Base-by-base conservation (phyloP, 2,888 invertebrate genomes). In the Podotricha telesiphe region DNA sequence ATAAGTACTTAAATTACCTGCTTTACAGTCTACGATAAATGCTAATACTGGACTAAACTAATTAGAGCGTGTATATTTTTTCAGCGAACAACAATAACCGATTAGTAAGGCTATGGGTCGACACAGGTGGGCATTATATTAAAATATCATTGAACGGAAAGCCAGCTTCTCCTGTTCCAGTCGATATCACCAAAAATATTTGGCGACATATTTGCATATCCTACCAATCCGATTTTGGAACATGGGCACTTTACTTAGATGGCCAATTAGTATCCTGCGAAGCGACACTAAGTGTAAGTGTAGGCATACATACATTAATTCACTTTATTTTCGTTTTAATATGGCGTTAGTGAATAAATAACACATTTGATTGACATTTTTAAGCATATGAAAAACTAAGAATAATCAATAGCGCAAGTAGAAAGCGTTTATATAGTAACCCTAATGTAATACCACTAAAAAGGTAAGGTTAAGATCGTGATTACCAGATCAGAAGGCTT, bases 201-300 rank as follows among this genome's bases (percentile, higher is more conserved):
- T 96, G 96, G 96, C 93, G 94, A 59, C 95, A 96, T 79, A 81
- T 95, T 19, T 96, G 96, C 74, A 86, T 95, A 73, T 95, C 95
- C 56, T 96, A 95, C 93, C 94, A 95, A 72, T 93, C 94, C 0
- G 87, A 88, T 67, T 87, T 85, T 59, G 95, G 94, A n/a, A 92
- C 93, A 7, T 95, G 95, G 94, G 94, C 93, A 40, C 81, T 95
- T 6, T 95, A 94, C 83, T 72, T 95, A 48, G 94, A 95, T 80
- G 94, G 95, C 8, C 91, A 90, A 65, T 87, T 95, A 72, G 80
- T 82, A 76, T 86, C 77, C 15, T 93, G 92, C 68, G 86, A 88
- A 73, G 81, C 85, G 11, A 77, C 85, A 17, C 83, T 82, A 72
- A 82, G 74, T 73, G 92, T 82, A 72, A 82, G 74, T 73, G 92